A percentile compares a stretch with the other conserved stretches of the same genome.
Conservation (phyloP, 2,113 vertebrate genomes). For the Sturnira hondurensis region DNA sequence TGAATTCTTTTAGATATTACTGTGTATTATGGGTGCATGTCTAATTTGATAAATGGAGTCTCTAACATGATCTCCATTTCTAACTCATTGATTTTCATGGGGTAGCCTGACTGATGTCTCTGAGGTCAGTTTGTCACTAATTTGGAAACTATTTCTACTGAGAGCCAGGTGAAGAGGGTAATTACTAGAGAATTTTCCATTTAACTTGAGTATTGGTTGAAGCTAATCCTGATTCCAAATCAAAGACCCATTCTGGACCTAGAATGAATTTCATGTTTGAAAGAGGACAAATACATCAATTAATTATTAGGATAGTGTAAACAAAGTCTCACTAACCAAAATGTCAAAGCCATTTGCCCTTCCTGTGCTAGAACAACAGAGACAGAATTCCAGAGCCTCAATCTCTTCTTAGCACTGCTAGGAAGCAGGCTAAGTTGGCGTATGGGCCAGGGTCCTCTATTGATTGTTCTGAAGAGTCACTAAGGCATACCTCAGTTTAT, state of each 20-base stretch:
- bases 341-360: neutral
- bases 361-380: neutral
- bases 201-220: neutral
- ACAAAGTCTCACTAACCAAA: neutral
- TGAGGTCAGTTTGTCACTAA: neutral
- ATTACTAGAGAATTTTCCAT: neutral
- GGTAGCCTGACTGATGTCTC: neutral
- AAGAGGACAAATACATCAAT: neutral
- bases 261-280: neutral
- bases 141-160: neutral
- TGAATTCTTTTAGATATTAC: neutral
- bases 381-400: neutral
- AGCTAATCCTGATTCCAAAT: neutral
- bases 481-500: neutral
- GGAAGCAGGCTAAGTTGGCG: neutral
- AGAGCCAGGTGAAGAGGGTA: neutral
- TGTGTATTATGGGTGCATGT: neutral
- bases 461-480: neutral
- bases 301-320: neutral
- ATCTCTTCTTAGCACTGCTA: neutral
- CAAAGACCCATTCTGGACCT: neutral
- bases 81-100: neutral
- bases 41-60: neutral
- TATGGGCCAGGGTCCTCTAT: neutral
- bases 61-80: neutral